Conservation (phyloP, 64 coral and sea anemone genomes). For the Dendronephthya gigantea region DNA sequence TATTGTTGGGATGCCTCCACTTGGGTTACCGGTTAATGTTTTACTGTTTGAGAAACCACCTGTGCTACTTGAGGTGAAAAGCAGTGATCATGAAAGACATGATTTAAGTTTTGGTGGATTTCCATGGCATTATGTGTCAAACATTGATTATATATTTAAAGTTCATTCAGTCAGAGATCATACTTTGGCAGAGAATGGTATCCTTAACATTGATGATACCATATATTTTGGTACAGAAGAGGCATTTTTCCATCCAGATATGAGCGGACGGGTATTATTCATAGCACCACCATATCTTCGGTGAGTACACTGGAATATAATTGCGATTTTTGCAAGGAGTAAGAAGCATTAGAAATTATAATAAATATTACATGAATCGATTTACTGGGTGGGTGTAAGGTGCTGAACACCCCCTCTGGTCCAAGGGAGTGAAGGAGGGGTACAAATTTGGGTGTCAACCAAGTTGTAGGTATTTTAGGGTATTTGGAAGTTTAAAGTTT, state of each 20-base stretch:
- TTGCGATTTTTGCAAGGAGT: not conserved
- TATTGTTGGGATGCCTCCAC: slow-evolving; percentile 46
- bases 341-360: too few species aligned
- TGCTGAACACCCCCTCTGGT: too few species aligned
- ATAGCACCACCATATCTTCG: not conserved
- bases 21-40: slow-evolving; percentile 75
- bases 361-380: too few species aligned
- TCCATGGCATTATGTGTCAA: not conserved
- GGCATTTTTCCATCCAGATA: not conserved
- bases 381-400: too few species aligned
- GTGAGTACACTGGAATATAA: not conserved
- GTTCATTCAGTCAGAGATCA: not conserved
- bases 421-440: too few species aligned
- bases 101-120: not conserved
- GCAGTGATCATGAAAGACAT: not conserved
- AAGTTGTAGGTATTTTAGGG: too few species aligned
- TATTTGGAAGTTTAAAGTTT: too few species aligned
- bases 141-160: not conserved
- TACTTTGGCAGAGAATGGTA: not conserved
- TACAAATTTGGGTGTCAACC: too few species aligned
- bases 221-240: not conserved
- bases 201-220: not conserved
- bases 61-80: slow-evolving; percentile 43
- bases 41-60: slow-evolving; percentile 51
- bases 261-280: not conserved